Percentiles rank a stretch among this genome's conserved stretches.
phyloP scores from a whole-genome alignment of 2,113 vertebrate genomes.

The Ptyas mucosa region DNA sequence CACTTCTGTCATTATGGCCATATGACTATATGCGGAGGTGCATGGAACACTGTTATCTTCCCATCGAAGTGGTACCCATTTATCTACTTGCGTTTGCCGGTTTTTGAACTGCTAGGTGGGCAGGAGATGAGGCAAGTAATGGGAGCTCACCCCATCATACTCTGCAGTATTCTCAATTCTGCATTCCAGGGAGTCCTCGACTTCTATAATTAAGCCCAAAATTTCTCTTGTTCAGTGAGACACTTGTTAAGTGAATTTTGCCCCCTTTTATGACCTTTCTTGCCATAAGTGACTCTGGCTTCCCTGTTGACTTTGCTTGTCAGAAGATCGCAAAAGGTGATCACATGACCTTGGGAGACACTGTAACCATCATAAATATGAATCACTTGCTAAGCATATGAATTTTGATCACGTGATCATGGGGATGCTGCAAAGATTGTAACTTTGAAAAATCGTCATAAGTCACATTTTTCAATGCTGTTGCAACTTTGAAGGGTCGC shows the following conservation, averaged over 20 bases:
- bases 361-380: too few species aligned
- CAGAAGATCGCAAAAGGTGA: too few species aligned
- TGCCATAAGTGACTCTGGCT: neutral
- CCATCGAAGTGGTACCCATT: neutral
- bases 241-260: neutral
- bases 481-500: neutral
- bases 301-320: too few species aligned
- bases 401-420: too few species aligned
- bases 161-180: neutral
- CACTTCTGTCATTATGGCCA: too few species aligned
- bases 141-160: fast-evolving
- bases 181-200: neutral
- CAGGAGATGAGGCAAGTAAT: neutral
- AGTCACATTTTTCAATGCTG: neutral
- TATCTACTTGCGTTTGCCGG: neutral
- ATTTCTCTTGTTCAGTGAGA: neutral
- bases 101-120: neutral
- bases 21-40: too few species aligned
- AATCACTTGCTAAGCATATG: too few species aligned
- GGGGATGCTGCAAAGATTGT: too few species aligned
- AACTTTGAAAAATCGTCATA: too few species aligned
- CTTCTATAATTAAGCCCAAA: neutral
- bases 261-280: neutral
- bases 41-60: neutral
- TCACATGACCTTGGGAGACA: too few species aligned